These are phyloP conservation scores for Ailuropoda melanoleuca DNA, from an alignment of 2,113 vertebrate genomes.

Conservation along the genomic window DNA sequence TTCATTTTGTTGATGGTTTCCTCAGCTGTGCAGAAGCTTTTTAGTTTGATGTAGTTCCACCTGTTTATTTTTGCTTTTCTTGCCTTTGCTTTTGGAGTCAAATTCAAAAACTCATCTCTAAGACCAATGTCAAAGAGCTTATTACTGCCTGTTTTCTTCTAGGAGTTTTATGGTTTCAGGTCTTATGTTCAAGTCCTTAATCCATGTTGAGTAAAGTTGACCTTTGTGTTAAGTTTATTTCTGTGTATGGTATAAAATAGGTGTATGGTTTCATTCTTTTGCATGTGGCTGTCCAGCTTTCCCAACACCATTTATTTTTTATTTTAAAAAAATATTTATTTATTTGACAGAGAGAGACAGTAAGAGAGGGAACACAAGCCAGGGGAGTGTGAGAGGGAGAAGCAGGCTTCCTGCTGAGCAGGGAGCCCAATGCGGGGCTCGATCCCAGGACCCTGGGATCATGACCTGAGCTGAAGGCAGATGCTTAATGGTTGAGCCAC, in stretches of 20 bases:
- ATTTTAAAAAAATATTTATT: too few species aligned
- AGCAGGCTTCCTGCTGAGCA: too few species aligned
- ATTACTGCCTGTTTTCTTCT: not conserved
- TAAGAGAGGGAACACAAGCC: too few species aligned
- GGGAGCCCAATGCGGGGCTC: too few species aligned
- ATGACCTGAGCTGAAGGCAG: too few species aligned
- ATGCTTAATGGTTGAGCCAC: too few species aligned
- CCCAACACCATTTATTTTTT: not conserved
- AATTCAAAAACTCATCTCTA: not conserved
- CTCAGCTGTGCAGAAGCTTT: not conserved
- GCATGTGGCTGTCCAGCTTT: not conserved
- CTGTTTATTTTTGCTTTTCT: not conserved
- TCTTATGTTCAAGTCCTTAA: not conserved
- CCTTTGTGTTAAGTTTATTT: not conserved
- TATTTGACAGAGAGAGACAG: too few species aligned
- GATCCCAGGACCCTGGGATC: too few species aligned
- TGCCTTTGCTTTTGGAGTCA: not conserved
- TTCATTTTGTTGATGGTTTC: not conserved
- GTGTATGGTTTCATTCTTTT: not conserved
- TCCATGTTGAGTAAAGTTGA: not conserved
- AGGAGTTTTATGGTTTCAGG: not conserved
- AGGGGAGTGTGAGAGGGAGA: too few species aligned
- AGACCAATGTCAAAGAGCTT: not conserved
- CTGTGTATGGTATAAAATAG: not conserved
- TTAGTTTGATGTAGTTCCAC: not conserved